Evolutionary conservation across 2,113 vertebrate genomes (phyloP).

Genomic region (Noturus placidus): DNA sequence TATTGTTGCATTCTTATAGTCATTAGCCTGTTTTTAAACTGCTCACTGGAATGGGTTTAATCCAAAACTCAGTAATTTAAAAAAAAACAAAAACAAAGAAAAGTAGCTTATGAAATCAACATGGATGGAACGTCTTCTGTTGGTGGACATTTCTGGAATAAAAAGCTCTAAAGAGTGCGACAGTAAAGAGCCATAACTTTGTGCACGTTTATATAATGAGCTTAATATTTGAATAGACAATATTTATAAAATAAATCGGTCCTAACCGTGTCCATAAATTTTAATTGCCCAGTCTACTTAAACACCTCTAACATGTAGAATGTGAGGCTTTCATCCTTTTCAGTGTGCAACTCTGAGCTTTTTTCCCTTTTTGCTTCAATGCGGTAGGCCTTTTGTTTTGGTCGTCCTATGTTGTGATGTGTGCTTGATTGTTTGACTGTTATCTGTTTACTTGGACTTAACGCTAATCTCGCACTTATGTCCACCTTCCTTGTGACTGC

Average conservation of each 20-base stretch:
- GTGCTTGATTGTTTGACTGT: background rate
- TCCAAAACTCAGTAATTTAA: background rate
- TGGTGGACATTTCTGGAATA: background rate
- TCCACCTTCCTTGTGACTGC: background rate
- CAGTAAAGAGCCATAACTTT: background rate
- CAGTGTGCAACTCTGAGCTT: background rate
- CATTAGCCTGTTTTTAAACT: background rate
- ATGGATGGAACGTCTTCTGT: background rate
- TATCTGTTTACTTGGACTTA: background rate
- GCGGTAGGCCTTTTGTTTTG: background rate
- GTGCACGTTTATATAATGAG: background rate
- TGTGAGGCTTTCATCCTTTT: background rate
- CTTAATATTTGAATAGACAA: background rate
- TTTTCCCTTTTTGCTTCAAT: background rate
- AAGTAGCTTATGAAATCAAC: background rate
- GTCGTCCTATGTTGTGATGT: background rate
- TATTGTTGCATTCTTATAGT: background rate
- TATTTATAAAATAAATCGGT: background rate
- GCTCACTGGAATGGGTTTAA: background rate
- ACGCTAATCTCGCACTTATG: background rate
- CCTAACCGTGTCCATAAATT: background rate
- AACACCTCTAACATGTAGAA: background rate
- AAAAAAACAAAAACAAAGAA: background rate
- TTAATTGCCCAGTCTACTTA: background rate
- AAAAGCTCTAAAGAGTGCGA: background rate